Percentiles rank a stretch among this genome's conserved stretches.
phyloP scores from a whole-genome alignment of 2,888 invertebrate species.

The Pycnomerus fuliginosus region DNA sequence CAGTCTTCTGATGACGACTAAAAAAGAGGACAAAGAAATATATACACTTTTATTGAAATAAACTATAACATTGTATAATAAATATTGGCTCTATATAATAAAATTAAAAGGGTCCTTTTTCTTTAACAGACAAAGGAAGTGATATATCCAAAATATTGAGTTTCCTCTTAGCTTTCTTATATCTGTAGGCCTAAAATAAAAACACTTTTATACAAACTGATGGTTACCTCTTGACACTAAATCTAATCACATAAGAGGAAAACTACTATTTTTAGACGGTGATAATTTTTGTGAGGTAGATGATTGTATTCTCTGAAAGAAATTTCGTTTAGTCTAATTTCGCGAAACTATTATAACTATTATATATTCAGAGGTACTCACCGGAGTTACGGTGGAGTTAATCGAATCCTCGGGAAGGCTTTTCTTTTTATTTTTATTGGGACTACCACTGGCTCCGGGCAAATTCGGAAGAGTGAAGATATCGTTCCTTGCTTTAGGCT shows the following conservation, averaged over 20 bases:
- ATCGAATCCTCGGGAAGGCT: slow-evolving; percentile 36
- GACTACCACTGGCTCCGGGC: slow-evolving; percentile 55
- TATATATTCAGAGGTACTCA: slow-evolving; percentile 28
- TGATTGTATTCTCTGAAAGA: slow-evolving; percentile 47
- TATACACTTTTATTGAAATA: slow-evolving; percentile 19
- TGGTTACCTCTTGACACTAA: slow-evolving; percentile 16
- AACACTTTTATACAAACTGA: slow-evolving; percentile 16
- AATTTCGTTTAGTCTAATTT: too few relatives aligned
- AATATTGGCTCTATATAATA: slow-evolving; percentile 15
- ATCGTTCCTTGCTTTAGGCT: slow-evolving; percentile 42
- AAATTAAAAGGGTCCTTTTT: slow-evolving; percentile 25
- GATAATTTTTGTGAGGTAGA: slow-evolving; percentile 45
- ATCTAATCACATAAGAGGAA: slow-evolving; percentile 19
- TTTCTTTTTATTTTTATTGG: slow-evolving; percentile 46
- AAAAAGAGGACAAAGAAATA: slow-evolving; percentile 5
- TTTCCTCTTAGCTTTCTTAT: slow-evolving; percentile 47
- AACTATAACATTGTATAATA: slow-evolving; percentile 21
- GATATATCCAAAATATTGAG: slow-evolving; percentile 37
- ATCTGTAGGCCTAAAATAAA: slow-evolving; percentile 46
- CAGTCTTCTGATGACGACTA: not conserved
- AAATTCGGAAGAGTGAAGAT: slow-evolving; percentile 63
- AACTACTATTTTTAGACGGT: slow-evolving; percentile 36
- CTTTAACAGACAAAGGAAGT: slow-evolving; percentile 35
- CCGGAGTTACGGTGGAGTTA: slow-evolving; percentile 41
- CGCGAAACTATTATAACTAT: too few relatives aligned